Conservation (phyloP, 2,888 invertebrate genomes). For the Bellardia pandia region DNA sequence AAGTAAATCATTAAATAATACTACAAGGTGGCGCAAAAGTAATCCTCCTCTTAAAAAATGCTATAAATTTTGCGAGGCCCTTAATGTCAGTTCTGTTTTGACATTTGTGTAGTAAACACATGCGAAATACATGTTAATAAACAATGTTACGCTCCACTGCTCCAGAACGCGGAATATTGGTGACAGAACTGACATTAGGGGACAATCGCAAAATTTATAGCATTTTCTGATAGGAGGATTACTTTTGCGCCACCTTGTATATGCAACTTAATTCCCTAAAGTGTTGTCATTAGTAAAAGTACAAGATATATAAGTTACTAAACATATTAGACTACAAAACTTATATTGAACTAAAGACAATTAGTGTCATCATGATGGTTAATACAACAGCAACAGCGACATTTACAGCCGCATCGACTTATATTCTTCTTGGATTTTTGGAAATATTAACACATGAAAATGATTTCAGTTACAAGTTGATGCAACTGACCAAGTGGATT, state of each 20-base stretch:
- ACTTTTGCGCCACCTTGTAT: no score
- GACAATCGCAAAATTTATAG: no score
- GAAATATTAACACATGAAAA: conserved; percentile 25
- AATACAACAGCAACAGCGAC: neutral
- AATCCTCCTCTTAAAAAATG: no score
- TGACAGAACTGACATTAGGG: no score
- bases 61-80: no score
- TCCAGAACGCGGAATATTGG: no score
- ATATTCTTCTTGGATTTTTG: conserved; percentile 28
- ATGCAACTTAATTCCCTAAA: neutral
- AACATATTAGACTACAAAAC: neutral
- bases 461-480: neutral
- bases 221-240: no score
- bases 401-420: neutral
- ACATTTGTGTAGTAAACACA: no score
- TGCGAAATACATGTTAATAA: no score
- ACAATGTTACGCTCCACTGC: no score
- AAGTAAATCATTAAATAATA: neutral
- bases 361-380: neutral
- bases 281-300: neutral
- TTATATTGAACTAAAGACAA: neutral
- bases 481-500: neutral
- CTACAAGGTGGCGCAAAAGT: no score
- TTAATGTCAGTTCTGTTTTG: no score
- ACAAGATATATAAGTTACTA: neutral